Evolutionary conservation across 1,140 invertebrate species (phyloP).

Genomic region (Drosophila serrata): DNA sequence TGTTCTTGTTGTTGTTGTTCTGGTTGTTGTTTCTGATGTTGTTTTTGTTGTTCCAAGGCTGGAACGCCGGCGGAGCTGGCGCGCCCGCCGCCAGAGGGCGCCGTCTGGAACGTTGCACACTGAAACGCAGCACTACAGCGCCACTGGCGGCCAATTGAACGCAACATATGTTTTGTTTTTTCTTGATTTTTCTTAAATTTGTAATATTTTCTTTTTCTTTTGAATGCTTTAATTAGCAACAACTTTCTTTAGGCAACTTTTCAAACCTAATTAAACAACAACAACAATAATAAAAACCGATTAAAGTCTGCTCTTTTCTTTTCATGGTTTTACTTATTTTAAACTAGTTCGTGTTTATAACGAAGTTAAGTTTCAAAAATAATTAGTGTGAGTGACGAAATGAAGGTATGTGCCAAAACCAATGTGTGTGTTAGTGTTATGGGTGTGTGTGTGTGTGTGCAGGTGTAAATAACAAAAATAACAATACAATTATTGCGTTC

Average conservation of each 20-base stretch:
- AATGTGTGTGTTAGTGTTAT: slow-evolving; percentile 24
- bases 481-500: slow-evolving; percentile 50
- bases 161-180: slow-evolving; percentile 68
- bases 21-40: slow-evolving; percentile 58
- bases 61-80: slow-evolving; percentile 56
- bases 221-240: slow-evolving; percentile 44
- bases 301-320: slow-evolving; percentile 43
- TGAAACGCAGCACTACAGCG: slow-evolving; percentile 81
- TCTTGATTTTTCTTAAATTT: not conserved
- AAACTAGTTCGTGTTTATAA: slow-evolving; percentile 57
- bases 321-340: slow-evolving; percentile 40
- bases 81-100: slow-evolving; percentile 59
- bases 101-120: slow-evolving; percentile 69
- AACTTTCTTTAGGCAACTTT: slow-evolving; percentile 59
- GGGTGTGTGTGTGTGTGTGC: slow-evolving; percentile 29
- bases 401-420: slow-evolving; percentile 33
- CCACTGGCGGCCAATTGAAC: slow-evolving; percentile 83
- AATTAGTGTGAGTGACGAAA: slow-evolving; percentile 20
- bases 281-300: slow-evolving; percentile 76
- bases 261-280: slow-evolving; percentile 83
- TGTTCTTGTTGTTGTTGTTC: slow-evolving; percentile 68
- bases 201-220: not conserved
- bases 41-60: slow-evolving; percentile 55
- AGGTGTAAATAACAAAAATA: slow-evolving; percentile 30
- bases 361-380: slow-evolving; percentile 47